Evolutionary conservation across 2,113 vertebrate species (phyloP).

Genomic region (Camelus dromedarius): DNA sequence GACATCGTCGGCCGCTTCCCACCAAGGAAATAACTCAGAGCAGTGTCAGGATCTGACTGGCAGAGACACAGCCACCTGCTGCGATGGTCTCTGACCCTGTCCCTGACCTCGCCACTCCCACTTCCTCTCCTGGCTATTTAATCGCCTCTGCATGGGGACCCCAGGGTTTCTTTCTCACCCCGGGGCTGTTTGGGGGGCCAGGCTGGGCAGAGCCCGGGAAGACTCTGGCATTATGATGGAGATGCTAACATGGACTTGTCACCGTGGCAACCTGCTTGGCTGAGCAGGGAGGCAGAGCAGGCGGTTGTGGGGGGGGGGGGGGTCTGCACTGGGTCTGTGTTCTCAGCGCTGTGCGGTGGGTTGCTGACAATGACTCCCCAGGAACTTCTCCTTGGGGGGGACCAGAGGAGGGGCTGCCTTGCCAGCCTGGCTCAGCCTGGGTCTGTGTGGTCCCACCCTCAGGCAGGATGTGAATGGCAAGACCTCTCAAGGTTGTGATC

Average conservation of each 20-base stretch:
- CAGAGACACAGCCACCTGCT: no score
- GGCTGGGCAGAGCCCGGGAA: not conserved
- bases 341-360: fast-evolving
- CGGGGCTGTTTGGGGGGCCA: not conserved
- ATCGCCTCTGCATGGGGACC: not conserved
- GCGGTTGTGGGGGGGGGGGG: not conserved
- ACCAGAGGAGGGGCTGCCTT: not conserved
- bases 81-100: not conserved
- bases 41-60: not conserved
- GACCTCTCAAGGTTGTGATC: not conserved
- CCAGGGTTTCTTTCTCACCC: not conserved
- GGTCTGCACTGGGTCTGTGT: not conserved
- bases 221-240: not conserved
- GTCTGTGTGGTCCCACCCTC: not conserved
- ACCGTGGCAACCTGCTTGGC: conserved; percentile 58
- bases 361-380: not conserved
- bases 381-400: not conserved
- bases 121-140: not conserved
- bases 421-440: not conserved
- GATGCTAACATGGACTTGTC: not conserved
- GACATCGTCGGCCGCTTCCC: not conserved
- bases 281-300: not conserved
- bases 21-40: not conserved
- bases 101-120: fast-evolving
- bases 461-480: not conserved